Conservation (phyloP, 2,113 vertebrate species). For the Morone chrysops region DNA sequence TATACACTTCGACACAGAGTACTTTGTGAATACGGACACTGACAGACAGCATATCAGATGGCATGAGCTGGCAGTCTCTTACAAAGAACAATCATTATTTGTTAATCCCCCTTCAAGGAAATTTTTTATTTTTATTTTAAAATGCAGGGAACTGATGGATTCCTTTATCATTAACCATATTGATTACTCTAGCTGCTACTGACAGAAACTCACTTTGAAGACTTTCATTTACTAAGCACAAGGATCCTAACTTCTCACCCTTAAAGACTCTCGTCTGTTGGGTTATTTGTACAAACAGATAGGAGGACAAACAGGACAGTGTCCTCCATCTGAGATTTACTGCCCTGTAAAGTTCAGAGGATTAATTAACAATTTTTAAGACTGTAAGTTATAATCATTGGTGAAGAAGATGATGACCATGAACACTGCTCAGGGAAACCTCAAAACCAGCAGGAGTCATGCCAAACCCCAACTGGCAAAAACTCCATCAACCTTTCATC, state of each 20-base stretch:
- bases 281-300: constrained; percentile 24
- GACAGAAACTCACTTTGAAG: constrained; percentile 21
- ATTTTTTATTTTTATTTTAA: constrained; percentile 26
- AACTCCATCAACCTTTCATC: neutral
- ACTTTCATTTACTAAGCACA: constrained; percentile 3
- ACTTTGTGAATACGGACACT: constrained; percentile 46
- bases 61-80: constrained; percentile 18
- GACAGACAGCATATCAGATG: constrained; percentile 36
- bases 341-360: constrained; percentile 48
- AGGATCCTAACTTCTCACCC: neutral
- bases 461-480: neutral
- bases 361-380: constrained; percentile 48
- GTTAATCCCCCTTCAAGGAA: constrained; percentile 26
- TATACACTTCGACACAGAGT: constrained; percentile 37
- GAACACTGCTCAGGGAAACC: constrained; percentile 14
- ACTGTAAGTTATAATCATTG: constrained; percentile 7
- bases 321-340: constrained; percentile 39
- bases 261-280: neutral
- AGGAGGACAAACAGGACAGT: constrained; percentile 1
- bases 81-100: constrained; percentile 41
- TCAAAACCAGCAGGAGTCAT: neutral
- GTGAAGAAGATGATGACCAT: constrained; percentile 6
- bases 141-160: neutral
- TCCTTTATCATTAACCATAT: constrained; percentile 17
- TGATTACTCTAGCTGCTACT: neutral